These are phyloP conservation scores for Macquaria ambigua DNA, from an alignment of 2,113 vertebrate genomes.

Conservation along the genomic window DNA sequence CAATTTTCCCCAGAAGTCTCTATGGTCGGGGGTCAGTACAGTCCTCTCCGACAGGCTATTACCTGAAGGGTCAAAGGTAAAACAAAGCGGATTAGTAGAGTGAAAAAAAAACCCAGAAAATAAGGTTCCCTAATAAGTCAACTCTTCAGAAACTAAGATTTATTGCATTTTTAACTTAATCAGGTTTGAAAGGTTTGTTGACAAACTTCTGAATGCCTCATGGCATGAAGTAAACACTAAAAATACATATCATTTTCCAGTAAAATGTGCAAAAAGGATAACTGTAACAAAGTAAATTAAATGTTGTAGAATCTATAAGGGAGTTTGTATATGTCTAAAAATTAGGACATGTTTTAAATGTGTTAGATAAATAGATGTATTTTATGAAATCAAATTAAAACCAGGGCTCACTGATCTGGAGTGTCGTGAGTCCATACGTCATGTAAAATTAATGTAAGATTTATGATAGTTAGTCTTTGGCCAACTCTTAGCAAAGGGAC, in stretches of 20 bases:
- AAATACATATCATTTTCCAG: background rate
- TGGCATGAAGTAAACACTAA: background rate
- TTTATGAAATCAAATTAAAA: background rate
- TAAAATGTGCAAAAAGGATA: background rate
- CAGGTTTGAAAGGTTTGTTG: background rate
- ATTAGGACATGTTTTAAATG: background rate
- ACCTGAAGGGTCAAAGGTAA: conserved; percentile 69
- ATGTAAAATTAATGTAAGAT: background rate
- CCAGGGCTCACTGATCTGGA: background rate
- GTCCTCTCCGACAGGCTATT: conserved; percentile 81
- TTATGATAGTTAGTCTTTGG: background rate
- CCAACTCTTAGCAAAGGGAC: background rate
- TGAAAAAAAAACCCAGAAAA: background rate
- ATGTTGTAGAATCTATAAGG: background rate
- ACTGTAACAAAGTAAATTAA: background rate
- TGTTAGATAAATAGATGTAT: background rate
- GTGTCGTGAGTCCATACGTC: background rate
- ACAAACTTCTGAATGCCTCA: background rate
- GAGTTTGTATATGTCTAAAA: background rate
- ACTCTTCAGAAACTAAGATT: background rate
- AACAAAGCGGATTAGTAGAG: background rate
- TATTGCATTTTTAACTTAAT: background rate
- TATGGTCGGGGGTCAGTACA: conserved; percentile 81
- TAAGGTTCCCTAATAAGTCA: too few relatives aligned
- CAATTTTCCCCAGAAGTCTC: conserved; percentile 90